Conservation (phyloP, 2,888 invertebrate species). For the Drosophila longiperda region DNA sequence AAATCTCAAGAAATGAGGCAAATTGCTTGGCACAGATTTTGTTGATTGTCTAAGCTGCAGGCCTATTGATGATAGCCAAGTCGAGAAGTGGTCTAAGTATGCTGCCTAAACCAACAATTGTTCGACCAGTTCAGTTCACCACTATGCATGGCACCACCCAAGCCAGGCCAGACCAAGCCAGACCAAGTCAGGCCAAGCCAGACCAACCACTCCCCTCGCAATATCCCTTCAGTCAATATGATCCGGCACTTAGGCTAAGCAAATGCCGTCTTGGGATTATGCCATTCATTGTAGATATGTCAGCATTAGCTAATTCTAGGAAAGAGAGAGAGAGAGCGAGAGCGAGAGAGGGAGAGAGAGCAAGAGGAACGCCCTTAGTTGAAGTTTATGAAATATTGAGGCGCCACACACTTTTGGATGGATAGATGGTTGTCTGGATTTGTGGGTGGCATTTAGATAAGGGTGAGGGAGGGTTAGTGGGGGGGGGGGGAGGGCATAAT, state of each 20-base stretch:
- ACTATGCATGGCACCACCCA: not conserved
- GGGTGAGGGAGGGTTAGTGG: not conserved
- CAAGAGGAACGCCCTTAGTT: conserved; percentile 16
- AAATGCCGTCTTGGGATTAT: conserved; percentile 65
- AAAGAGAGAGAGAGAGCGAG: not conserved
- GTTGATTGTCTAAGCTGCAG: conserved; percentile 16
- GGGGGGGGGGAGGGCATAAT: conserved; percentile 22
- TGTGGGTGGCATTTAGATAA: not conserved
- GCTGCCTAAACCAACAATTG: conserved; percentile 37
- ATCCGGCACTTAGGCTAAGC: conserved; percentile 50
- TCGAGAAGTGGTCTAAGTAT: conserved; percentile 23
- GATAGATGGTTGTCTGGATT: not conserved
- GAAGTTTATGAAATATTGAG: conserved; percentile 72
- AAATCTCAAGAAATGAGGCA: conserved; percentile 13
- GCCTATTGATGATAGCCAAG: conserved; percentile 13
- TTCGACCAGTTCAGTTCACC: conserved; percentile 17
- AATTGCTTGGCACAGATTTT: conserved; percentile 18
- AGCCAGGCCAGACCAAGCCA: not conserved
- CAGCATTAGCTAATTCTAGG: conserved; percentile 71
- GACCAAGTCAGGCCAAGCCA: not conserved
- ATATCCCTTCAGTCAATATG: conserved; percentile 22
- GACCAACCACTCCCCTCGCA: not conserved
- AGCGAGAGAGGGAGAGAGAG: not conserved
- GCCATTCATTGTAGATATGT: conserved; percentile 62
- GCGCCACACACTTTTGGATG: conserved; percentile 45